Percentiles rank a stretch among this genome's conserved stretches.
Evolutionary conservation across 2,888 invertebrate species (phyloP).

Genomic region (Dascillus cervinus): DNA sequence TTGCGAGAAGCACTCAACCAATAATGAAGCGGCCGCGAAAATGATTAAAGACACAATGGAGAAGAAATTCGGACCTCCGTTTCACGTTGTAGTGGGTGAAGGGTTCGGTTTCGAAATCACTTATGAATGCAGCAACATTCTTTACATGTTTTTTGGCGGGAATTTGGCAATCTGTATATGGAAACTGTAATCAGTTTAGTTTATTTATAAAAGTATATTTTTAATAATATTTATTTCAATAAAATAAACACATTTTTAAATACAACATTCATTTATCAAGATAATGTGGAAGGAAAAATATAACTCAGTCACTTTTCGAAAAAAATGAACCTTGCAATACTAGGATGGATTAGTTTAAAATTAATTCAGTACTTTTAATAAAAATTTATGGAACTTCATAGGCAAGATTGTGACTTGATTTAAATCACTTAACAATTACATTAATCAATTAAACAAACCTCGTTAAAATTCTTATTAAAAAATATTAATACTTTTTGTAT

Average conservation of each 20-base stretch:
- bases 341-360: too few relatives aligned
- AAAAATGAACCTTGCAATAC: too few relatives aligned
- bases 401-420: too few relatives aligned
- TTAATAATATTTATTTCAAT: constrained; percentile 17
- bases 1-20: constrained; percentile 81
- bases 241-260: constrained; percentile 17
- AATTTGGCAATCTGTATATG: constrained; percentile 82
- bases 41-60: constrained; percentile 94
- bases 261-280: constrained; percentile 9
- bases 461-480: too few relatives aligned
- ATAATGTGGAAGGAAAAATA: too few relatives aligned
- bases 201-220: neutral
- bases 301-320: constrained; percentile 19
- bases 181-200: constrained; percentile 83
- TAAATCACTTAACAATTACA: too few relatives aligned
- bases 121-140: constrained; percentile 79
- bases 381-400: too few relatives aligned
- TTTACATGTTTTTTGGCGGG: constrained; percentile 87
- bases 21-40: constrained; percentile 84
- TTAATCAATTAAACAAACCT: too few relatives aligned
- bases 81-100: constrained; percentile 95
- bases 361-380: too few relatives aligned
- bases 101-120: constrained; percentile 90
- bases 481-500: too few relatives aligned
- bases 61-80: constrained; percentile 89